phyloP scores from a whole-genome alignment of 2,113 vertebrate genomes.

The Oryzias melastigma region DNA sequence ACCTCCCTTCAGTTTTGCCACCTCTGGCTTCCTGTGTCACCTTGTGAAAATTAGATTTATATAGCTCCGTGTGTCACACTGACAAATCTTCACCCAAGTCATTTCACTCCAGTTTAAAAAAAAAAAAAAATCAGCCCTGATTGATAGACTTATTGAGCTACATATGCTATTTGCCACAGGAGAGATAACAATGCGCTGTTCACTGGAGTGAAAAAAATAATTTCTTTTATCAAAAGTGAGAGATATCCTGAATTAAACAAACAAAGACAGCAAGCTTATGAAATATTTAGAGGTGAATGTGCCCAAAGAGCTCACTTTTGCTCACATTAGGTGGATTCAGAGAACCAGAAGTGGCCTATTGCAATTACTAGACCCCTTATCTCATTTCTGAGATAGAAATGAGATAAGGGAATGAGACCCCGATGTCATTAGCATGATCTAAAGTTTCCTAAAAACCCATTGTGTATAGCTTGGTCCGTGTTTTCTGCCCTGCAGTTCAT shows the following conservation, averaged over 20 bases:
- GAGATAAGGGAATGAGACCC: too few species aligned
- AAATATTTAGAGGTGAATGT: constrained; percentile 50
- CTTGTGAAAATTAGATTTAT: constrained; percentile 25
- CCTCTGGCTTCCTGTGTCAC: constrained; percentile 25
- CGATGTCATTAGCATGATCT: too few species aligned
- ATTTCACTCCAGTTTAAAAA: constrained; percentile 11
- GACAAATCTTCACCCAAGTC: constrained; percentile 20
- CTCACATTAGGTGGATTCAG: too few species aligned
- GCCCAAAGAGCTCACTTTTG: constrained; percentile 35
- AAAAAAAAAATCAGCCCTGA: constrained; percentile 7
- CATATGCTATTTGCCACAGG: constrained; percentile 9
- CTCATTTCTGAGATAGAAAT: too few species aligned
- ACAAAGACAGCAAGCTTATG: constrained; percentile 29
- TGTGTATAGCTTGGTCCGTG: too few species aligned
- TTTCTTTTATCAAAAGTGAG: constrained; percentile 6
- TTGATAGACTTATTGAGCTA: constrained; percentile 15
- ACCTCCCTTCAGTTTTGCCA: not conserved
- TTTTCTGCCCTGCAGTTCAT: too few species aligned
- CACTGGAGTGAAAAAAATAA: not conserved
- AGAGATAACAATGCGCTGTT: constrained; percentile 6
- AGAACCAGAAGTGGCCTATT: too few species aligned
- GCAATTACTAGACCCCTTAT: too few species aligned
- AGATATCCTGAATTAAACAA: constrained; percentile 26
- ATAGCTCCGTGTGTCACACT: constrained; percentile 13
- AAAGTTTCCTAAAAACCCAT: too few species aligned